A percentile compares a stretch with the other conserved stretches of the same genome.
phyloP scores from a whole-genome alignment of 2,113 vertebrate species.

The Diphyllodes magnificus region DNA sequence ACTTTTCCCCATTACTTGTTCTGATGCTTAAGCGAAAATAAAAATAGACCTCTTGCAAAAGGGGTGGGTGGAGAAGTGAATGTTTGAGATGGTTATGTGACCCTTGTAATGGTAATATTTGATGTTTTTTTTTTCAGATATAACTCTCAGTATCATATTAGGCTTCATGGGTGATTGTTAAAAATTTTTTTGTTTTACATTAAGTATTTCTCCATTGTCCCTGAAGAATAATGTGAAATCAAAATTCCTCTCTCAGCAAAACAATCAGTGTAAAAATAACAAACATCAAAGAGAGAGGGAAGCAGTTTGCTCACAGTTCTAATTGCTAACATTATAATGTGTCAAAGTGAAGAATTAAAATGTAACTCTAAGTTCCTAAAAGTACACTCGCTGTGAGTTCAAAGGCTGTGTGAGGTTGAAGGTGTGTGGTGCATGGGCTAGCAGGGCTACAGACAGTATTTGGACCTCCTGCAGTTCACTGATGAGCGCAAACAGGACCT shows the following conservation, averaged over 20 bases:
- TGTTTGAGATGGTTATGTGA: not conserved
- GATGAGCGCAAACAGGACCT: not conserved
- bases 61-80: not conserved
- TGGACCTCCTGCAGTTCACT: not conserved
- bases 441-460: not conserved
- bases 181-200: not conserved
- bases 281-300: constrained; percentile 19
- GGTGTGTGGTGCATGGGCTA: not conserved
- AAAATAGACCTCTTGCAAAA: constrained; percentile 13
- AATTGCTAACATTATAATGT: not conserved
- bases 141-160: not conserved
- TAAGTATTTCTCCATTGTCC: not conserved
- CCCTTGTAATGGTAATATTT: not conserved
- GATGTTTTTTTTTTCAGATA: not conserved
- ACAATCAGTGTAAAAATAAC: constrained; percentile 18
- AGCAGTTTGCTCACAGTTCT: not conserved
- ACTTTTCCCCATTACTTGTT: constrained; percentile 12
- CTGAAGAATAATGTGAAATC: not conserved
- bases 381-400: not conserved
- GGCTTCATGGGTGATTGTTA: not conserved
- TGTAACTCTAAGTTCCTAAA: not conserved
- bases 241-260: constrained; percentile 29
- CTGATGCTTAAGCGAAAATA: constrained; percentile 38
- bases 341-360: not conserved
- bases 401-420: not conserved